A percentile compares a stretch with the other conserved stretches of the same genome.
These are phyloP conservation scores for Meleagris gallopavo DNA, from an alignment of 2,113 vertebrate genomes.

Conservation along the genomic window DNA sequence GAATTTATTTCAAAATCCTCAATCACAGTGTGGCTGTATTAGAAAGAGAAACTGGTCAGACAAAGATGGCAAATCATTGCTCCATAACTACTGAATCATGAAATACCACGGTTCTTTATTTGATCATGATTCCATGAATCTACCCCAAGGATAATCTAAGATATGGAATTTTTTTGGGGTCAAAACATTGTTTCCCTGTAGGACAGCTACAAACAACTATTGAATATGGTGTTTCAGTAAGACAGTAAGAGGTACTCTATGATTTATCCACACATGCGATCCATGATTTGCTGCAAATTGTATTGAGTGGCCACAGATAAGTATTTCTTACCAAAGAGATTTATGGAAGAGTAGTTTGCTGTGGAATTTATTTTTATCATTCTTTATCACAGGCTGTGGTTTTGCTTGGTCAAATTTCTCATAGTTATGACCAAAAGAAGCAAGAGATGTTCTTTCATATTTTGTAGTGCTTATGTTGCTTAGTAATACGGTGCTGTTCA, in stretches of 20 bases:
- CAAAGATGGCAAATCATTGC: not conserved
- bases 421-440: not conserved
- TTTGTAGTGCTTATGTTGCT: not conserved
- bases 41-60: not conserved
- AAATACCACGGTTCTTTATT: not conserved
- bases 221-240: not conserved
- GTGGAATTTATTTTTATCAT: not conserved
- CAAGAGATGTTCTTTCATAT: slow-evolving; percentile 5
- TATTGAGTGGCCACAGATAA: slow-evolving; percentile 1
- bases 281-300: slow-evolving; percentile 29
- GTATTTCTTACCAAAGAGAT: slow-evolving; percentile 7
- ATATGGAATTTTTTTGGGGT: not conserved
- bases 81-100: not conserved
- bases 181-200: not conserved
- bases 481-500: not conserved
- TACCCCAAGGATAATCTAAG: not conserved
- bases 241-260: not conserved
- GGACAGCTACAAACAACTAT: not conserved
- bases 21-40: not conserved
- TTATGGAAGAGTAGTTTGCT: not conserved
- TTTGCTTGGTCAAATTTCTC: not conserved
- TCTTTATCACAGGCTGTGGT: slow-evolving; percentile 7
- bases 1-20: not conserved
- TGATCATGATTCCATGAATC: not conserved
- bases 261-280: slow-evolving; percentile 16